Conservation (phyloP, 2,113 vertebrate species). For the Paratilapia polleni region DNA sequence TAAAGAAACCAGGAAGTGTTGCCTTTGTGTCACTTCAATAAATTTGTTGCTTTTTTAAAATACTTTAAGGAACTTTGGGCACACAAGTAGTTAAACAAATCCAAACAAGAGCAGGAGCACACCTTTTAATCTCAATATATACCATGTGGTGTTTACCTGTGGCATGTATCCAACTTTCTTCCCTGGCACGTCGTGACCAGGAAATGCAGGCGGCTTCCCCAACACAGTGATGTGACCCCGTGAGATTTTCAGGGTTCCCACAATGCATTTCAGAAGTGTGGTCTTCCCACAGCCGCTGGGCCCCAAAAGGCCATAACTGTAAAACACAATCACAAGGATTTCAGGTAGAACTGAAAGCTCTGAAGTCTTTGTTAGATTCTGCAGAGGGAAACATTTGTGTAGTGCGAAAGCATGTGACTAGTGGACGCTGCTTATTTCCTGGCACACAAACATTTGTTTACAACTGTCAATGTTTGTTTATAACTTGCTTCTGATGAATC, state of each 20-base stretch:
- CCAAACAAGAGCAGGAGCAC: rapidly evolving
- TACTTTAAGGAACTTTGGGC: background rate
- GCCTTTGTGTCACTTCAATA: background rate
- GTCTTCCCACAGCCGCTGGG: constrained; percentile 86
- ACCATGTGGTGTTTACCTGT: constrained; percentile 66
- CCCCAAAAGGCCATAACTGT: constrained; percentile 82
- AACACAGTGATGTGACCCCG: constrained; percentile 80
- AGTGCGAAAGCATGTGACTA: background rate
- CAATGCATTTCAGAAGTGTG: constrained; percentile 83
- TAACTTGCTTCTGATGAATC: rapidly evolving
- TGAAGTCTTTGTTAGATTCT: background rate
- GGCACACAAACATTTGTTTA: background rate
- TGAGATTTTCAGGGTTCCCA: constrained; percentile 83
- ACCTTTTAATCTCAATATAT: rapidly evolving
- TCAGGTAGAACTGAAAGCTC: background rate
- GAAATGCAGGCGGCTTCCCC: constrained; percentile 81
- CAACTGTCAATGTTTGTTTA: rapidly evolving
- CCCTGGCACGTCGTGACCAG: constrained; percentile 81
- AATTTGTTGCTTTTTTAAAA: background rate
- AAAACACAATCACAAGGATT: background rate
- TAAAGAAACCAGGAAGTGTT: background rate
- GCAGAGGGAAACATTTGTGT: background rate
- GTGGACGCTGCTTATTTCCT: background rate
- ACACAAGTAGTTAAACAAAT: background rate
- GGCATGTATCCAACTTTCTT: constrained; percentile 86